A percentile compares a stretch with the other conserved stretches of the same genome.
phyloP scores from a whole-genome alignment of 2,888 invertebrate species.

The Zaprionus lineosus region DNA sequence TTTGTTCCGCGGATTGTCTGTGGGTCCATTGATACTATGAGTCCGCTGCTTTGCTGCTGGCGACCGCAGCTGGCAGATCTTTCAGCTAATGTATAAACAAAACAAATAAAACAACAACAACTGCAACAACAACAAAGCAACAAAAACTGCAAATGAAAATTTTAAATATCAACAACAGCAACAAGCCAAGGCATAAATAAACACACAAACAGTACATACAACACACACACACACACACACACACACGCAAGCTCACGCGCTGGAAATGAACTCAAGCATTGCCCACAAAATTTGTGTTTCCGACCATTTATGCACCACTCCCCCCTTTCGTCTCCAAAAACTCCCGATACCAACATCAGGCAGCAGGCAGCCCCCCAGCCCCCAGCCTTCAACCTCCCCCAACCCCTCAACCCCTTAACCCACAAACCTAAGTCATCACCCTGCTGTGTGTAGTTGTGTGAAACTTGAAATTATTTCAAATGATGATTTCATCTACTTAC shows the following conservation, averaged over 20 bases:
- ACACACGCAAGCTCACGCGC: slow-evolving; percentile 16
- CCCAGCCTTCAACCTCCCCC: too few species aligned
- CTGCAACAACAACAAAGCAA: slow-evolving; percentile 18
- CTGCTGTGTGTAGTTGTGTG: slow-evolving; percentile 25
- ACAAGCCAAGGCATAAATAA: slow-evolving; percentile 58
- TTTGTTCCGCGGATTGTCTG: slow-evolving; percentile 46
- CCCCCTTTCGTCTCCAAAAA: too few species aligned
- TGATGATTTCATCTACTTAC: slow-evolving; percentile 75
- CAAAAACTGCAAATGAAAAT: slow-evolving; percentile 73
- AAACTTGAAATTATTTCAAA: slow-evolving; percentile 70
- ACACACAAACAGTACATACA: slow-evolving; percentile 27
- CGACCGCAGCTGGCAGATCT: slow-evolving; percentile 9
- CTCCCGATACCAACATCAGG: too few species aligned
- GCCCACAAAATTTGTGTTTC: slow-evolving; percentile 41
- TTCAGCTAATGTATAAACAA: slow-evolving; percentile 56
- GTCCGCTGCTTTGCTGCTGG: slow-evolving; percentile 1
- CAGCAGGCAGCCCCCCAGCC: too few species aligned
- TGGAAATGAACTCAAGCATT: slow-evolving; percentile 62
- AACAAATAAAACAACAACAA: slow-evolving; percentile 32
- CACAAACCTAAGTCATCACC: too few species aligned
- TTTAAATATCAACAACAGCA: slow-evolving; percentile 52
- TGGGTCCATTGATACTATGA: slow-evolving; percentile 37
- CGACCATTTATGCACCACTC: slow-evolving; percentile 25
- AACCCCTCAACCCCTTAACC: slow-evolving; percentile 5
- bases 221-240: not conserved